Conservation (phyloP, 2,113 vertebrate genomes). For the Penelope pileata region DNA sequence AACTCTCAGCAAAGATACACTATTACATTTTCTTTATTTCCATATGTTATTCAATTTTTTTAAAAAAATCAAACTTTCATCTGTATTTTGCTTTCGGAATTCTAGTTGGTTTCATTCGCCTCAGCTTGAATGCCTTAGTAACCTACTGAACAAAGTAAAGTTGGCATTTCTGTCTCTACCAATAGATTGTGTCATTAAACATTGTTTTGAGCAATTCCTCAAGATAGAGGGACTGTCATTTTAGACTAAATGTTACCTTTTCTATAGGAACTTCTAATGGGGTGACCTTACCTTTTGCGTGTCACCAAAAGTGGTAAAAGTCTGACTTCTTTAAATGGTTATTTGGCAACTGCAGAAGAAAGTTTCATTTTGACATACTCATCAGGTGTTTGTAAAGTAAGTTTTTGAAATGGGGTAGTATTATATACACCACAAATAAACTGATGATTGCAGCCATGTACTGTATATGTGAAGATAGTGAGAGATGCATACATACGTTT, state of each 20-base stretch:
- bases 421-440: neutral
- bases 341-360: neutral
- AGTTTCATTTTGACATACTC: neutral
- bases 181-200: neutral
- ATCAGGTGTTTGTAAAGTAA: neutral
- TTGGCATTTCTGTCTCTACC: neutral
- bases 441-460: neutral
- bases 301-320: neutral
- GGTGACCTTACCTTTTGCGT: neutral
- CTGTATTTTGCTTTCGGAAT: neutral
- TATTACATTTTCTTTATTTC: neutral
- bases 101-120: neutral
- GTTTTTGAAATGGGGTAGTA: neutral
- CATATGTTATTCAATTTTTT: neutral
- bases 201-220: neutral
- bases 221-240: neutral
- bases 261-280: neutral
- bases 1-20: neutral
- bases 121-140: neutral
- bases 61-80: neutral
- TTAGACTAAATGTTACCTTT: neutral
- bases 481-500: neutral
- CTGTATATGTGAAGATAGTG: neutral
- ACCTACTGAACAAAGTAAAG: neutral
- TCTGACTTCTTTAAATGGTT: neutral